Evolutionary conservation across 2,888 invertebrate genomes (phyloP).

Genomic region (Ceramica pisi): DNA sequence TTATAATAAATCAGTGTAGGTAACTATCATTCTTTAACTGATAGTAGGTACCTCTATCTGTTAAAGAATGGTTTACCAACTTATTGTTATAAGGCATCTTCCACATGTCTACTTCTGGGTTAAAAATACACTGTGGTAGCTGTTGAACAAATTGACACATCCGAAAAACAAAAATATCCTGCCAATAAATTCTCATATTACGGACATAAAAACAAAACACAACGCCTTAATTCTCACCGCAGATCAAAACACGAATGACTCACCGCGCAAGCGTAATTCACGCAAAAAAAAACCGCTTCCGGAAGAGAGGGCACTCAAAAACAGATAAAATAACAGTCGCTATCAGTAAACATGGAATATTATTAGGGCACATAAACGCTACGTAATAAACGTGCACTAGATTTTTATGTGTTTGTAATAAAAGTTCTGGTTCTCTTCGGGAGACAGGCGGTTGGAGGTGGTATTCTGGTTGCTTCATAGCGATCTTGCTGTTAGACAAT

Average conservation of each 20-base stretch:
- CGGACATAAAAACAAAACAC: constrained; percentile 31
- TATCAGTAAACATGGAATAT: constrained; percentile 85
- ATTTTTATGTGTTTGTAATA: constrained; percentile 81
- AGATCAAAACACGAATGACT: constrained; percentile 29
- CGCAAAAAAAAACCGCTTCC: constrained; percentile 54
- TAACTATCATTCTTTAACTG: too few relatives aligned
- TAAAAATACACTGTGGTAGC: too few relatives aligned
- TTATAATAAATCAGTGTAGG: too few relatives aligned
- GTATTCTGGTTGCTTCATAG: constrained; percentile 63
- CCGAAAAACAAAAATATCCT: background rate
- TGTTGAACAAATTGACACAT: too few relatives aligned
- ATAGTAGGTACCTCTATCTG: too few relatives aligned
- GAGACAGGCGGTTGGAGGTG: constrained; percentile 44
- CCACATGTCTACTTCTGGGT: too few relatives aligned
- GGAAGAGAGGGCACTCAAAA: constrained; percentile 72
- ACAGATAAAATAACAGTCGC: constrained; percentile 77
- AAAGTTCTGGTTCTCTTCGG: constrained; percentile 71
- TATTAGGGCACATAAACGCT: constrained; percentile 79
- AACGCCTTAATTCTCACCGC: constrained; percentile 31
- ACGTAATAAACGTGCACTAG: constrained; percentile 79
- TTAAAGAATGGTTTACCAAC: too few relatives aligned
- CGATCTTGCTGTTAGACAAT: background rate
- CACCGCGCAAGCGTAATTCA: constrained; percentile 29
- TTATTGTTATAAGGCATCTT: too few relatives aligned
- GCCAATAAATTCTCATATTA: constrained; percentile 10